phyloP scores from a whole-genome alignment of 37 sponge, comb jelly and placozoan species.

The Theonella swinhoei region DNA sequence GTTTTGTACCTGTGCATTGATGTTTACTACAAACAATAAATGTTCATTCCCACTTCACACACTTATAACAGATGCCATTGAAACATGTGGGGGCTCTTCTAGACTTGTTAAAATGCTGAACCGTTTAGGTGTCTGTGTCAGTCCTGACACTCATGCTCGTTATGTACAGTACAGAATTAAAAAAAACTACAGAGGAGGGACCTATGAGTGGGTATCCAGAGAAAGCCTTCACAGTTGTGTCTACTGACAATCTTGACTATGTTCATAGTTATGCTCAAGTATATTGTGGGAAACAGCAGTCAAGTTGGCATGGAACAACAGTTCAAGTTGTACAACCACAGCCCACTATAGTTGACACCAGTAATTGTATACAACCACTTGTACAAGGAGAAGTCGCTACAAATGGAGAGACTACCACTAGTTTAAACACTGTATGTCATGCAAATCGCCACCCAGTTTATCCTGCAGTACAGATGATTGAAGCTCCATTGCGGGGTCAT shows the following conservation, averaged over 20 bases:
- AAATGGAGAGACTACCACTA: not conserved
- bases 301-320: slow-evolving; percentile 22
- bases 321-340: slow-evolving; percentile 21
- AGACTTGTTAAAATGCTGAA: slow-evolving; percentile 14
- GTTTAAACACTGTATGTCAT: not conserved
- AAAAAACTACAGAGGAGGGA: not conserved
- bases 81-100: slow-evolving; percentile 16
- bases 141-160: slow-evolving; percentile 15
- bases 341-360: slow-evolving; percentile 2
- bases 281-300: slow-evolving; percentile 11
- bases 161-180: slow-evolving; percentile 13
- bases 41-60: slow-evolving; percentile 40
- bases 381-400: not conserved
- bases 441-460: not conserved
- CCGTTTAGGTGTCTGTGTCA: slow-evolving; percentile 25
- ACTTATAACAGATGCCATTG: slow-evolving; percentile 28
- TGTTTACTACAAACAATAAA: not conserved
- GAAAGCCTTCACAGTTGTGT: slow-evolving; percentile 2
- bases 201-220: not conserved
- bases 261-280: slow-evolving; percentile 17
- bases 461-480: not conserved
- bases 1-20: slow-evolving; percentile 8
- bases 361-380: not conserved
- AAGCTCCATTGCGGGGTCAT: not conserved
- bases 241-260: slow-evolving; percentile 34